Conservation (phyloP, 2,888 invertebrate species). For the Volucella inanis region DNA sequence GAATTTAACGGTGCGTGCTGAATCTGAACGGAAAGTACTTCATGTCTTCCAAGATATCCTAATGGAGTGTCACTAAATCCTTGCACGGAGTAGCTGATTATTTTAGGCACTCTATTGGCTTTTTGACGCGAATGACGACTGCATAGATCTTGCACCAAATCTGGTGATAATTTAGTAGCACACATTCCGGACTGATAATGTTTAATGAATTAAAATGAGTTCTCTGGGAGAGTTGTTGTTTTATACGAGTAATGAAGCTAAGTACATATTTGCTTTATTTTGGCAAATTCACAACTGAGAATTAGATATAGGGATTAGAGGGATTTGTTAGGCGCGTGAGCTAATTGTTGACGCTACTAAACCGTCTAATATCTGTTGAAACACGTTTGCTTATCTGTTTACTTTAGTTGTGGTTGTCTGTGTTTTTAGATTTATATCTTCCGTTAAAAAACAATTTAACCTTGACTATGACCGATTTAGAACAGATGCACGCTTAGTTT, state of each 20-base stretch:
- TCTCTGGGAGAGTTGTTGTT: neutral
- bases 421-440: neutral
- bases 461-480: too few relatives aligned
- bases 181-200: slow-evolving; percentile 22
- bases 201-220: neutral
- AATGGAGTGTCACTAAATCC: slow-evolving; percentile 78
- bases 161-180: slow-evolving; percentile 48
- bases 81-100: slow-evolving; percentile 77
- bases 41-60: slow-evolving; percentile 81
- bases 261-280: neutral
- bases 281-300: neutral
- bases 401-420: neutral
- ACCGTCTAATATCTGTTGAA: slow-evolving; percentile 1
- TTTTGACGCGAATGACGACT: slow-evolving; percentile 74
- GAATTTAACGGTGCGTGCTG: slow-evolving; percentile 76
- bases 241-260: slow-evolving; percentile 20
- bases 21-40: slow-evolving; percentile 78
- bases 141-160: slow-evolving; percentile 77
- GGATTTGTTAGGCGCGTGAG: neutral
- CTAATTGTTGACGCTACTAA: neutral
- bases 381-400: neutral
- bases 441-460: too few relatives aligned
- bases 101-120: slow-evolving; percentile 69
- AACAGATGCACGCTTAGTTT: too few relatives aligned
- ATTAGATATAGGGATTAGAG: slow-evolving; percentile 1